phyloP scores from a whole-genome alignment of 2,113 vertebrate genomes.

The Anguilla japonica region DNA sequence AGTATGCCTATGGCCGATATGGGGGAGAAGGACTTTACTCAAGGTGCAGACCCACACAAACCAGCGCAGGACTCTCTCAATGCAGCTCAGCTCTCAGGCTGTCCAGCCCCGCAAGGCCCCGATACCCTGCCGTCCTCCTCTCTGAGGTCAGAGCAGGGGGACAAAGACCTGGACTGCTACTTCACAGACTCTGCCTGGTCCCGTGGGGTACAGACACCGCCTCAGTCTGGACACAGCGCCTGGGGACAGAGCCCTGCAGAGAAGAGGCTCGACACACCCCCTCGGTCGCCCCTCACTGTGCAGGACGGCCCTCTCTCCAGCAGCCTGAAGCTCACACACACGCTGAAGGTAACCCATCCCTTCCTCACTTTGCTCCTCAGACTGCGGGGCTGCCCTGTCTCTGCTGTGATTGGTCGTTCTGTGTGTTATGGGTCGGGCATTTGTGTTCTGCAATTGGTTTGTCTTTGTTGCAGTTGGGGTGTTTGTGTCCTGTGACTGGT shows the following conservation, averaged over 20 bases:
- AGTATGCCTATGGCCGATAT: background rate
- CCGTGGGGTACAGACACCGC: background rate
- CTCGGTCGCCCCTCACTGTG: background rate
- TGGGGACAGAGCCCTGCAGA: background rate
- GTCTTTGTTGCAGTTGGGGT: no score
- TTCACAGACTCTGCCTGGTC: constrained; percentile 27
- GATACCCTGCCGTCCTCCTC: background rate
- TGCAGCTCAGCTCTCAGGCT: background rate
- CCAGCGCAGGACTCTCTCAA: no score
- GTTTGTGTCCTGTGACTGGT: constrained; percentile 13
- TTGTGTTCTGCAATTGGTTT: background rate
- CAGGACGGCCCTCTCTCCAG: background rate
- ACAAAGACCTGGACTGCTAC: constrained; percentile 28
- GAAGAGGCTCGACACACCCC: background rate
- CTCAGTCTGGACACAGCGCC: background rate
- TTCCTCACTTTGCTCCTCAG: background rate
- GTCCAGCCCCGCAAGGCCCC: background rate
- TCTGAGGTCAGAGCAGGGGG: background rate
- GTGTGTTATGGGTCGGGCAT: background rate
- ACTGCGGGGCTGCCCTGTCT: background rate
- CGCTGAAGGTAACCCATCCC: constrained; percentile 48
- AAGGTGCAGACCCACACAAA: background rate
- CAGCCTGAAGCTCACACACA: constrained; percentile 38
- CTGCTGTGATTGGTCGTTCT: constrained; percentile 8
- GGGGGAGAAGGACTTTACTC: background rate